Conservation (phyloP, 2,888 invertebrate genomes). For the Gandaritis pyraliata region DNA sequence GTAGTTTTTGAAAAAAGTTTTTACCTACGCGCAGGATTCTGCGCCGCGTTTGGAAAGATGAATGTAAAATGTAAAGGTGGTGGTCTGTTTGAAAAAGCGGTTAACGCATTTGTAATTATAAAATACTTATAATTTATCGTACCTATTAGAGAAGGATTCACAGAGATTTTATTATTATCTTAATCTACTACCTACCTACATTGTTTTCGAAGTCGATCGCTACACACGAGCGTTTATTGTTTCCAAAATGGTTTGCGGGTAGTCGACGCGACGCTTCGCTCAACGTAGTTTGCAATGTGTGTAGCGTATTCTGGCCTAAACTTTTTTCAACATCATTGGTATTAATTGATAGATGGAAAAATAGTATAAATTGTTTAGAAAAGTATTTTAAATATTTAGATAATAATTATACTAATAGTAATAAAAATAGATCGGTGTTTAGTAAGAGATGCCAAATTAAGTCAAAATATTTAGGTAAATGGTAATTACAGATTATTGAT, state of each 20-base stretch:
- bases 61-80: constrained; percentile 62
- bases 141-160: constrained; percentile 62
- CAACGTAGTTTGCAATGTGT: constrained; percentile 60
- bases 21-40: constrained; percentile 76
- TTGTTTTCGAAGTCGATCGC: constrained; percentile 71
- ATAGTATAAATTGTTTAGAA: constrained; percentile 84
- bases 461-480: constrained; percentile 87
- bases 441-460: constrained; percentile 87
- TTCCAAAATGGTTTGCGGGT: constrained; percentile 28
- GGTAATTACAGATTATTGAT: constrained; percentile 65
- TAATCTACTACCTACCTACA: constrained; percentile 48
- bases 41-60: constrained; percentile 71
- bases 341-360: constrained; percentile 78
- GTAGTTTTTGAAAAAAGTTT: constrained; percentile 84
- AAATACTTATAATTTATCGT: constrained; percentile 43
- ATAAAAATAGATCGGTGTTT: constrained; percentile 81
- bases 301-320: constrained; percentile 81
- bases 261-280: constrained; percentile 57
- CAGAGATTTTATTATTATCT: constrained; percentile 65
- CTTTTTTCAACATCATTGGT: constrained; percentile 77
- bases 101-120: constrained; percentile 71
- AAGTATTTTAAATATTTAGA: constrained; percentile 84
- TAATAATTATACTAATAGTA: constrained; percentile 75
- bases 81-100: constrained; percentile 68
- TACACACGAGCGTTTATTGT: constrained; percentile 65